Evolutionary conservation across 2,888 invertebrate species (phyloP), one percentile per base, ranked within the genome.

Genomic region (Luperina nickerlii): DNA sequence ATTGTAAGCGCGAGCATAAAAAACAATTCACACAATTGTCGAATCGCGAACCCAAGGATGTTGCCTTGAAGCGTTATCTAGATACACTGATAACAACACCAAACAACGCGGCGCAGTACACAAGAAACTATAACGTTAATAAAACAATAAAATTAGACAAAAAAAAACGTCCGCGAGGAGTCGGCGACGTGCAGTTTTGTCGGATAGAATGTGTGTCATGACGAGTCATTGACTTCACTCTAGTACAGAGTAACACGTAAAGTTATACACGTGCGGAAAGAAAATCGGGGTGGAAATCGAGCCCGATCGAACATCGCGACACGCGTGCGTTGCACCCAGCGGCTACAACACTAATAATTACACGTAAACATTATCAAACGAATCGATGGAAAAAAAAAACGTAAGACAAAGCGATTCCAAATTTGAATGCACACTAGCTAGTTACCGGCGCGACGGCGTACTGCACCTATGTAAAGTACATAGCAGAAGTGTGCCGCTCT

Each of bases 161-260:
- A 92, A 93, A 93, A 91, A 92, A 92, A 93, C 94, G 93, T 92
- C 65, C 32, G 76, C 78, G 82, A 84, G 80, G 94, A 94, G 92
- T 92, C 91, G 75, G 93, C 92, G 93, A 94, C 94, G 94, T 94
- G 93, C 91, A 92, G 93, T 92, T 92, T 95, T 93, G 95, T 95
- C 95, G 94, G 90, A 92, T 93, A 93, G 96, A 96, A 97, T 97
- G 96, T 97, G 93, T 97, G 97, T 97, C 97, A 97, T 93, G 95
- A 92, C 94, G 94, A 94, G 96, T 96, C 96, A 96, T 93, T 95
- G 96, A 96, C 96, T 94, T 93, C 92, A 92, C 92, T 84, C 80
- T 80, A 82, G 83, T 81, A 82, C 82, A 67, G 76, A 82, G 73
- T 74, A 89, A 93, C 93, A 94, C 95, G 96, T 96, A 96, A 96